These are phyloP conservation scores for Lerema accius DNA, from an alignment of 1,140 invertebrate genomes.

Conservation along the genomic window DNA sequence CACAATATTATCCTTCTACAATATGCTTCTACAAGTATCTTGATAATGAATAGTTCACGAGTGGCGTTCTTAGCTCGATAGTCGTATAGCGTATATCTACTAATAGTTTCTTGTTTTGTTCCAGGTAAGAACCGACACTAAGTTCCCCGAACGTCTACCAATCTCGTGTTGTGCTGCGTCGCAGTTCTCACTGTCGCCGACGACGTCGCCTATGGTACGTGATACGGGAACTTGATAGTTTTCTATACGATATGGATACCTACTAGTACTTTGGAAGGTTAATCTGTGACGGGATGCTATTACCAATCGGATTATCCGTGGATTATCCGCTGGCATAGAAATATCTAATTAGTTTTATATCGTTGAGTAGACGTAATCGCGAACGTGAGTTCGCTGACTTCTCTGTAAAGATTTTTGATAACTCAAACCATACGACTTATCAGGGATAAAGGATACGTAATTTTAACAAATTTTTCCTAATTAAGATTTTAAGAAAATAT, in stretches of 20 bases:
- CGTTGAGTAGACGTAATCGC: background rate
- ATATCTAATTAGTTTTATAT: background rate
- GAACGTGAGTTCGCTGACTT: background rate
- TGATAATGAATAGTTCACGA: too few species aligned
- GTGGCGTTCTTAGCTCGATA: too few species aligned
- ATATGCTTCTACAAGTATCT: too few species aligned
- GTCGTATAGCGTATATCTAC: background rate
- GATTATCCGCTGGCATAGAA: slow-evolving; percentile 1
- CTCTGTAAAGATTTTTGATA: too few species aligned
- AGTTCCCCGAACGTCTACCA: background rate
- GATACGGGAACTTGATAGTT: slow-evolving; percentile 28
- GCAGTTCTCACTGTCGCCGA: background rate
- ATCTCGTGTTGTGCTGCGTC: background rate
- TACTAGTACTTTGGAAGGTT: background rate
- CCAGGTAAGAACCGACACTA: slow-evolving; percentile 11
- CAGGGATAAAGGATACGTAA: too few species aligned
- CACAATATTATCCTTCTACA: too few species aligned
- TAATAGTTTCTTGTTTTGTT: background rate
- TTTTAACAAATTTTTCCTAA: too few species aligned
- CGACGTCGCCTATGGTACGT: slow-evolving; percentile 5
- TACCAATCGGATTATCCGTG: slow-evolving; percentile 1
- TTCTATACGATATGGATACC: too few species aligned
- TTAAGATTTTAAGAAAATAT: too few species aligned
- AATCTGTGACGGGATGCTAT: slow-evolving; percentile 12
- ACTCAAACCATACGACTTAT: too few species aligned